Evolutionary conservation across 2,797 vertebrate genomes (phyloP), one percentile per base, ranked within the genome.

Genomic region (Poeciliopsis paucimaculata): DNA sequence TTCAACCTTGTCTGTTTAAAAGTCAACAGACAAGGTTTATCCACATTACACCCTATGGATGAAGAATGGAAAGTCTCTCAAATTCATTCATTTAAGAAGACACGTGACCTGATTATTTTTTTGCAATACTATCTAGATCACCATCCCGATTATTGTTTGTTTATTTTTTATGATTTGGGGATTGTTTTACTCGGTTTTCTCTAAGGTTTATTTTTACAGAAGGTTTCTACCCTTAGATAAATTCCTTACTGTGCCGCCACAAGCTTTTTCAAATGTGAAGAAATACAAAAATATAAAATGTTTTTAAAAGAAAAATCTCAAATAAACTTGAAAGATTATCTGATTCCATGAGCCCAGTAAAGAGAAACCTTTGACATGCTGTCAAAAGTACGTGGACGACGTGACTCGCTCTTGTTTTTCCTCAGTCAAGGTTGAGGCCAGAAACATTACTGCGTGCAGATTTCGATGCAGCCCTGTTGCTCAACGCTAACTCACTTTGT

Each of bases 371-470:
- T 47, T 43, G 55, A 75, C 53, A 34, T 76, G 73, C 11, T 5
- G 10, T 46, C 55, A 79, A 0, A 68, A 36, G 41, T 72, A 79
- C 15, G 60, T 73, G 74, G 62, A 72, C 60, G 72, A 84, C 76
- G 53, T 89, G 86, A 81, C 71, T 15, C 55, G 16, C 34, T 77
- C 0, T 68, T 70, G 39, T 77, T 1, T 68, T 70, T 55, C 6
- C 10, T 78, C 8, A 80, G 73, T 80, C 77, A 81, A 80, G 82
- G 85, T 83, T 76, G 64, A 71, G 76, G 76, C 66, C 62, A 13
- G 39, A 53, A 55, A 34, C 39, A 82, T 16, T 75, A 20, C 23
- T 75, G 36, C 46, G 45, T 51, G 23, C 39, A 41, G 31, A 31
- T 45, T 72, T 26, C 28, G 20, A 0, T 20, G 66, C 26, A 45